Percentiles rank a stretch among this genome's conserved stretches.
These are phyloP conservation scores for Aselliscus stoliczkanus DNA, from an alignment of 2,797 vertebrate species.

Conservation along the genomic window DNA sequence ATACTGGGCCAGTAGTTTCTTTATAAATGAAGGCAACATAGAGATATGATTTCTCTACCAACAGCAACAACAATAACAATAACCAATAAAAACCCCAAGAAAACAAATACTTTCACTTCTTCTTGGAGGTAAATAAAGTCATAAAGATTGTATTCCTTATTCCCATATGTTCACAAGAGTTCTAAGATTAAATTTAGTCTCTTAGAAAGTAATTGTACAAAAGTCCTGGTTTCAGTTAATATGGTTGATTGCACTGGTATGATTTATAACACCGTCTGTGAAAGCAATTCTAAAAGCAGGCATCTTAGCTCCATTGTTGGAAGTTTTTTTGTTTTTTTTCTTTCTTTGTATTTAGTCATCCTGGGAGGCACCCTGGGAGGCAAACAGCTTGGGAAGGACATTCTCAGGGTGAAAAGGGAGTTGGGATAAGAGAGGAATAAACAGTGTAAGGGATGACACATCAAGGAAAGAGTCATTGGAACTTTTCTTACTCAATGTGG, in stretches of 20 bases:
- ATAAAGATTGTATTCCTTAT: neutral
- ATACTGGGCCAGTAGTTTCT: neutral
- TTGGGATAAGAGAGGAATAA: neutral
- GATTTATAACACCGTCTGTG: slow-evolving; percentile 51
- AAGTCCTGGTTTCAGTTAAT: slow-evolving; percentile 50
- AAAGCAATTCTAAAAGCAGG: slow-evolving; percentile 55
- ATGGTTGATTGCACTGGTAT: slow-evolving; percentile 9
- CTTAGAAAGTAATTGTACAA: slow-evolving; percentile 3
- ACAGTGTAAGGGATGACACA: slow-evolving; percentile 42
- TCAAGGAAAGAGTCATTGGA: neutral
- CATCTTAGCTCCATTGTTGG: slow-evolving; percentile 43
- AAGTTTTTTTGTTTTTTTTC: neutral
- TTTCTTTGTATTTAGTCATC: slow-evolving; percentile 61
- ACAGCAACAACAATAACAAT: neutral
- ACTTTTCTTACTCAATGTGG: slow-evolving; percentile 7
- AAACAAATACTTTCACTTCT: neutral
- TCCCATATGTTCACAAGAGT: neutral
- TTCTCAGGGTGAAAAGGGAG: slow-evolving; percentile 50
- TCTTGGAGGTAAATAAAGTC: neutral
- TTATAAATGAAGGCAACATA: neutral
- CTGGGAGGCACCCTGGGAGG: slow-evolving; percentile 64
- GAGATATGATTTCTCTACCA: neutral
- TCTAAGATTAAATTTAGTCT: slow-evolving; percentile 47
- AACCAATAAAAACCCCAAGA: neutral
- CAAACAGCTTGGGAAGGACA: slow-evolving; percentile 49